Evolutionary conservation across 2,888 invertebrate species (phyloP).

Genomic region (Agrochola lota): DNA sequence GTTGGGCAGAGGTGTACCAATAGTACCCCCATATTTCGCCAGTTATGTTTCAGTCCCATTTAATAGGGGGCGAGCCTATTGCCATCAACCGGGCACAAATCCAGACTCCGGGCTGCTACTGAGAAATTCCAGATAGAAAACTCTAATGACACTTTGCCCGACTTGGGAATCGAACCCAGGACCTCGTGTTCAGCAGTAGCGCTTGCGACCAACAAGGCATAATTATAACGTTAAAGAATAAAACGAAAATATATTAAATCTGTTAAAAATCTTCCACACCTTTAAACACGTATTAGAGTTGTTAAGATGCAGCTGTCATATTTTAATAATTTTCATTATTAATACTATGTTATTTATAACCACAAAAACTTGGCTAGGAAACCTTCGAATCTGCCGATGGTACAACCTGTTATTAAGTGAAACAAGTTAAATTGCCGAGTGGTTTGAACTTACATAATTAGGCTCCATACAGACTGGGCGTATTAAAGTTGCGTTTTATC

Average conservation of each 20-base stretch:
- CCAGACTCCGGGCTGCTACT: too few species aligned
- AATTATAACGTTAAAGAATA: too few species aligned
- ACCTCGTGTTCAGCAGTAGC: too few species aligned
- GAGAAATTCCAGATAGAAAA: too few species aligned
- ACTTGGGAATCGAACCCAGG: too few species aligned
- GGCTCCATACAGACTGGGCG: background rate
- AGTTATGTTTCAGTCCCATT: too few species aligned
- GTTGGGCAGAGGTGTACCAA: too few species aligned
- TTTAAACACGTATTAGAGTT: background rate
- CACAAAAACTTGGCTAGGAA: slow-evolving; percentile 19
- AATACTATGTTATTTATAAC: slow-evolving; percentile 18
- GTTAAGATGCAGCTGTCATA: slow-evolving; percentile 4
- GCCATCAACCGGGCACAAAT: too few species aligned
- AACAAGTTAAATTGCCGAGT: slow-evolving; percentile 25
- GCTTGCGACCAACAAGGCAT: too few species aligned
- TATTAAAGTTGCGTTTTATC: background rate
- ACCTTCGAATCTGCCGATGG: slow-evolving; percentile 31
- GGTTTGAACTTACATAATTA: slow-evolving; percentile 16
- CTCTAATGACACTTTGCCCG: too few species aligned
- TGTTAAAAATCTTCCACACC: background rate
- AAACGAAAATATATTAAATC: background rate
- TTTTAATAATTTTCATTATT: background rate
- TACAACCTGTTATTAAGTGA: slow-evolving; percentile 29
- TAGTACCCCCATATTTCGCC: too few species aligned
- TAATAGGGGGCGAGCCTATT: too few species aligned